Base-by-base conservation (phyloP, 2,888 invertebrate genomes). In the Empis stercorea region DNA sequence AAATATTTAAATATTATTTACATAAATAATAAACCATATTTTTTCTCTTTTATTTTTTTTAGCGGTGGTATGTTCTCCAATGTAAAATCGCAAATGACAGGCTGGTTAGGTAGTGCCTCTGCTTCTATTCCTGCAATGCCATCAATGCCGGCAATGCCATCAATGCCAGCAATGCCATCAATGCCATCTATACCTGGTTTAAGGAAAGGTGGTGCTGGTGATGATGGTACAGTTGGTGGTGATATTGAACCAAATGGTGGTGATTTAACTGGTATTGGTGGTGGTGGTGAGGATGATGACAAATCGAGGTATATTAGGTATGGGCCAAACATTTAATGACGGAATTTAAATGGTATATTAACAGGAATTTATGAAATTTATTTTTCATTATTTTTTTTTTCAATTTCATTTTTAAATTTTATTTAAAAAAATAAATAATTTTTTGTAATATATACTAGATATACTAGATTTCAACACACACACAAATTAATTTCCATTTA, bases 1-100 rank as follows among this genome's bases (percentile, higher is more conserved):
- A n/a, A n/a, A n/a, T n/a, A n/a, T n/a, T n/a, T n/a, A n/a, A n/a
- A n/a, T n/a, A n/a, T n/a, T n/a, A n/a, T n/a, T n/a, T n/a, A n/a
- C n/a, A n/a, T n/a, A n/a, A n/a, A n/a, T n/a, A n/a, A n/a, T n/a
- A n/a, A n/a, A n/a, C n/a, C n/a, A n/a, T n/a, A n/a, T n/a, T n/a
- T n/a, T n/a, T n/a, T n/a, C n/a, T n/a, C n/a, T n/a, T n/a, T n/a
- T n/a, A n/a, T n/a, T n/a, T n/a, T n/a, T 61, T 64, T 52, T 73
- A 84, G 84, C 44, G 82, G 84, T 63, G 88, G 88, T 62, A 81
- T 89, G 76, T 78, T 89, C 63, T 84, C 86, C 57, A 88, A 87
- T 60, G 88, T 88, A 49, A 88, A 88, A 73, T 81, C 80, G 48
- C 84, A 85, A 71, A 82, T 87, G 77, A 81, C 80, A n/a, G 87